A percentile compares a stretch with the other conserved stretches of the same genome.
Conservation (phyloP, 2,113 vertebrate genomes). For the Probosciger aterrimus region DNA sequence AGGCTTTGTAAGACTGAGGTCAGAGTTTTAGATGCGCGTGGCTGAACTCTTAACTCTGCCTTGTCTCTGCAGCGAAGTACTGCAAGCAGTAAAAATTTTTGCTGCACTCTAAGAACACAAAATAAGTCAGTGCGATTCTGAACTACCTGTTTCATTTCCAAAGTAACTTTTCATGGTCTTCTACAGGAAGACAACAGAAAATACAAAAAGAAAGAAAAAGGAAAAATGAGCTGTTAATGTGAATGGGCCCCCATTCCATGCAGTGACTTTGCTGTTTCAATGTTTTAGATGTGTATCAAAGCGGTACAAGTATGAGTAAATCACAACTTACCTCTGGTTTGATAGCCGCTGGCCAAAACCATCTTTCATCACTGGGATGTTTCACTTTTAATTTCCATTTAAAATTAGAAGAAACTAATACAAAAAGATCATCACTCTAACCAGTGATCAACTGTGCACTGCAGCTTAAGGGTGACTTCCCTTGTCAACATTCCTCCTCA, state of each 20-base stretch:
- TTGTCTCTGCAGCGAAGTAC: background rate
- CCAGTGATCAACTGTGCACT: background rate
- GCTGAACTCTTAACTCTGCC: background rate
- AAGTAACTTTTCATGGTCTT: background rate
- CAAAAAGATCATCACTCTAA: background rate
- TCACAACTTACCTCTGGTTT: background rate
- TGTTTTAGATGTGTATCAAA: background rate
- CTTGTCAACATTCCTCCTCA: background rate
- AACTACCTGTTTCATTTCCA: background rate
- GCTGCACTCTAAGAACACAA: background rate
- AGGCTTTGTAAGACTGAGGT: background rate
- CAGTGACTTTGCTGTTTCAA: background rate
- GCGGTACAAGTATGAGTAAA: background rate
- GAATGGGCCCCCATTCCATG: background rate
- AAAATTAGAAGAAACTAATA: background rate
- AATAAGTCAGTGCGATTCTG: background rate
- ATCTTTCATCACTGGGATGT: background rate
- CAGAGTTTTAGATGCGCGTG: background rate
- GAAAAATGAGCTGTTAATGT: background rate
- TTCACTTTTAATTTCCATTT: background rate
- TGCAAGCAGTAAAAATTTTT: background rate
- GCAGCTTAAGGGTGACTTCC: background rate
- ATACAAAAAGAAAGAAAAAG: background rate
- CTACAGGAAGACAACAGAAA: background rate
- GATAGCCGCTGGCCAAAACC: background rate